Base-by-base conservation (phyloP, 2,888 invertebrate genomes). In the Agriotes lineatus region DNA sequence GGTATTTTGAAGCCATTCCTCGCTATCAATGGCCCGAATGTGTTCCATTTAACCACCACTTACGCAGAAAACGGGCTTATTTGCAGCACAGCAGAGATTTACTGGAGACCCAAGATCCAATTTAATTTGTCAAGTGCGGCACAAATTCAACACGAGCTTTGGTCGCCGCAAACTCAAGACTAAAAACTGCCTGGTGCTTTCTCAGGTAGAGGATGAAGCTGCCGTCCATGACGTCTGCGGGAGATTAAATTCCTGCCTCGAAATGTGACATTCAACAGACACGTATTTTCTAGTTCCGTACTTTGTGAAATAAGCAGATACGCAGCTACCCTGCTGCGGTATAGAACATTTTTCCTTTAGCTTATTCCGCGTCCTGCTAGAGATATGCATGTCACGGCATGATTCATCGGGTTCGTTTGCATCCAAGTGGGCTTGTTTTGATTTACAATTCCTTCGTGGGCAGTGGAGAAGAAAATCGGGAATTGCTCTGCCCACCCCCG, bases 231-330 rank as follows among this genome's bases (percentile, higher is more conserved):
- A 48, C n/a, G 48, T 22, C 22, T 22, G 48, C 6, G 1, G 48
- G 22, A 22, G 48, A 48, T 20, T 22, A 48, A 48, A 22, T 22
- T 48, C 22, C 48, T 48, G 48, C n/a, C 22, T 48, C 22, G 14
- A 48, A 48, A 48, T 22, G 48, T 20, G 48, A 48, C 48, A 48
- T 48, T 25, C 12, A 48, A 48, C 48, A 48, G 48, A 48, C 48
- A 48, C 48, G 48, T 25, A 25, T 48, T 48, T 48, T 48, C 48
- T 22, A n/a, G n/a, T 48, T 48, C n/a, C 22, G 22, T 22, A 12
- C 12, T 48, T 22, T 12, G 5, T 25, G 48, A 48, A 48, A 22
- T 22, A 48, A 48, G 22, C 48, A 48, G 6, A 25, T 18, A 12
- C 25, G 48, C 0, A 12, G 48, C 16, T 42, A 42, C 9, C 2